Evolutionary conservation across 2,113 vertebrate species (phyloP).

Genomic region (Garra rufa): DNA sequence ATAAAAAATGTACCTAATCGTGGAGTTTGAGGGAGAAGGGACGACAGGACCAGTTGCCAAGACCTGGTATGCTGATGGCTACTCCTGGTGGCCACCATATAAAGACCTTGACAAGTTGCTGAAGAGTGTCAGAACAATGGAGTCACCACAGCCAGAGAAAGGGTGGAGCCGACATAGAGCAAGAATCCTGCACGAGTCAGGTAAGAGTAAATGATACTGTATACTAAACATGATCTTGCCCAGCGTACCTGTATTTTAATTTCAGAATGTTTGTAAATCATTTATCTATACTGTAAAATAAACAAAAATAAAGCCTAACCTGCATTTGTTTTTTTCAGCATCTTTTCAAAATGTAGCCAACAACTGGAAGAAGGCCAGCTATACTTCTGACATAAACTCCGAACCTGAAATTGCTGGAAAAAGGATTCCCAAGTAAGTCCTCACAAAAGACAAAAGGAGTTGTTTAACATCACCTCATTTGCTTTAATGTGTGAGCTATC

Average conservation of each 20-base stretch:
- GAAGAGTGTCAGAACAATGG: not conserved
- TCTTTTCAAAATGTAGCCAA: not conserved
- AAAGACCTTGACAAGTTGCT: not conserved
- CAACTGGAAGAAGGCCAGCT: not conserved
- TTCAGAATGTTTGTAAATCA: not conserved
- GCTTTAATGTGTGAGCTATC: too few relatives aligned
- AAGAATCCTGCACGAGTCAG: not conserved
- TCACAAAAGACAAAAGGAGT: not conserved
- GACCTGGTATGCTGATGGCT: not conserved
- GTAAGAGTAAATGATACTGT: not conserved
- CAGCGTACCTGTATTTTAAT: not conserved
- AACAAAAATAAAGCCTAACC: not conserved
- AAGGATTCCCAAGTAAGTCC: not conserved
- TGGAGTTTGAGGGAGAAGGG: not conserved
- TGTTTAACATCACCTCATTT: not conserved
- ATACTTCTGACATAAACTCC: not conserved
- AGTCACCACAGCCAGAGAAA: not conserved
- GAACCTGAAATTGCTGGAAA: not conserved
- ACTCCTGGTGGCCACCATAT: constrained; percentile 2
- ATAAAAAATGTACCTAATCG: not conserved
- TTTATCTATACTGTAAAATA: not conserved
- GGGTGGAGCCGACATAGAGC: not conserved
- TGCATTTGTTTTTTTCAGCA: not conserved
- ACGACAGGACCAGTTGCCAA: not conserved
- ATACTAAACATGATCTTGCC: not conserved